These are phyloP conservation scores for Ictidomys tridecemlineatus DNA, from an alignment of 2,113 vertebrate genomes.

Conservation along the genomic window DNA sequence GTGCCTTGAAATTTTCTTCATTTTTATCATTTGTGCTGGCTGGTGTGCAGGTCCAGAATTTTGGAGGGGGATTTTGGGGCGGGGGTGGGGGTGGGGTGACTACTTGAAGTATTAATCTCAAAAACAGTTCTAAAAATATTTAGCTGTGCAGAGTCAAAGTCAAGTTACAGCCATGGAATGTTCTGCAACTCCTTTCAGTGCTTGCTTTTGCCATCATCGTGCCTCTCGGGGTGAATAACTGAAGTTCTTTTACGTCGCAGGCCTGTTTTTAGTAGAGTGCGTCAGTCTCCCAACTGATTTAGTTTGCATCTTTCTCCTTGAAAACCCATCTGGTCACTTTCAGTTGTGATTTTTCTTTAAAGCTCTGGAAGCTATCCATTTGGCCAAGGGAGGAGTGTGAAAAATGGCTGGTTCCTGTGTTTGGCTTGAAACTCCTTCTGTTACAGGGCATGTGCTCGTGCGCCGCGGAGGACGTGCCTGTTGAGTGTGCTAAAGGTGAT, in stretches of 20 bases:
- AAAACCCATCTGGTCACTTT: constrained; percentile 78
- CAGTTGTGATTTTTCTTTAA: constrained; percentile 63
- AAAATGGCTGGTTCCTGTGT: not conserved
- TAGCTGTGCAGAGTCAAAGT: not conserved
- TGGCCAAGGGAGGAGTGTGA: constrained; percentile 24
- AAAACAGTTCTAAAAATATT: constrained; percentile 41
- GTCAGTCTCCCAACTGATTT: constrained; percentile 51
- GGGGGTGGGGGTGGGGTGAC: not conserved
- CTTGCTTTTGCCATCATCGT: constrained; percentile 1
- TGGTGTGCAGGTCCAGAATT: not conserved
- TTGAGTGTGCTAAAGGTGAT: constrained; percentile 10
- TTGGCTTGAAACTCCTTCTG: not conserved
- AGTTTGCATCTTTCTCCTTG: constrained; percentile 57
- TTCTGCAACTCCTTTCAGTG: not conserved
- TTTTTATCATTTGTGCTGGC: not conserved
- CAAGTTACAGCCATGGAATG: not conserved
- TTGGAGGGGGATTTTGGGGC: not conserved
- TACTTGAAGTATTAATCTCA: not conserved
- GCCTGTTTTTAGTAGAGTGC: constrained; percentile 67
- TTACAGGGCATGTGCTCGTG: not conserved
- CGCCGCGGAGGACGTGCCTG: not conserved
- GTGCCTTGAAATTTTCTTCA: not conserved
- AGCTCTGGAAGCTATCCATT: constrained; percentile 61
- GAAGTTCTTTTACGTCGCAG: constrained; percentile 5
- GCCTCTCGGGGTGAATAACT: not conserved